Percentiles rank a stretch among this genome's conserved stretches.
Conservation (phyloP, 2,113 vertebrate genomes). For the Larimichthys polyactis region DNA sequence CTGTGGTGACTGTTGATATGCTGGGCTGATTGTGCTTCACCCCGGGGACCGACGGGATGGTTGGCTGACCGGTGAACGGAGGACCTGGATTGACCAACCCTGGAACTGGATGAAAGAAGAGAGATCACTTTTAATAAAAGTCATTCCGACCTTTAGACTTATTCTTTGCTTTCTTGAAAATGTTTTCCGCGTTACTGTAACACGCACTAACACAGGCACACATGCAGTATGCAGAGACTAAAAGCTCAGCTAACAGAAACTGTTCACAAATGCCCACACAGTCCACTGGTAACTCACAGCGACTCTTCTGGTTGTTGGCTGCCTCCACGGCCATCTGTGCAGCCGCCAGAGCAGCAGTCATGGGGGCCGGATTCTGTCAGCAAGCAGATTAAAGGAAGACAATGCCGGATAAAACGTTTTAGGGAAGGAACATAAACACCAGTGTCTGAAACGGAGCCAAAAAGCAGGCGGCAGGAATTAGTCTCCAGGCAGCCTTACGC, state of each 20-base stretch:
- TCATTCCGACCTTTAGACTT: not conserved
- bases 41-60: slow-evolving; percentile 61
- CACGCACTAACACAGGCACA: slow-evolving; percentile 11
- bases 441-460: slow-evolving; percentile 51
- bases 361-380: slow-evolving; percentile 71
- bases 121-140: not conserved
- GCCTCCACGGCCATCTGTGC: slow-evolving; percentile 89
- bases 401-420: slow-evolving; percentile 48
- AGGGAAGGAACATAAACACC: slow-evolving; percentile 38
- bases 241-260: slow-evolving; percentile 34
- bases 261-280: slow-evolving; percentile 27
- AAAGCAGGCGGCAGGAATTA: slow-evolving; percentile 37
- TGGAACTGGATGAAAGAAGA: slow-evolving; percentile 61
- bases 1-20: slow-evolving; percentile 87
- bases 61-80: slow-evolving; percentile 82
- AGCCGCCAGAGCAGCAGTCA: slow-evolving; percentile 86
- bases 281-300: slow-evolving; percentile 85
- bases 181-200: not conserved
- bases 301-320: slow-evolving; percentile 89
- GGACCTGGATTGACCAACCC: slow-evolving; percentile 74
- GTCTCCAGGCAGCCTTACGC: slow-evolving; percentile 28
- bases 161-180: not conserved
- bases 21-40: slow-evolving; percentile 85
- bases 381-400: slow-evolving; percentile 60
- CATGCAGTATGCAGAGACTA: slow-evolving; percentile 3